Evolutionary conservation across 1,140 invertebrate genomes (phyloP).

Genomic region (Ooceraea biroi): DNA sequence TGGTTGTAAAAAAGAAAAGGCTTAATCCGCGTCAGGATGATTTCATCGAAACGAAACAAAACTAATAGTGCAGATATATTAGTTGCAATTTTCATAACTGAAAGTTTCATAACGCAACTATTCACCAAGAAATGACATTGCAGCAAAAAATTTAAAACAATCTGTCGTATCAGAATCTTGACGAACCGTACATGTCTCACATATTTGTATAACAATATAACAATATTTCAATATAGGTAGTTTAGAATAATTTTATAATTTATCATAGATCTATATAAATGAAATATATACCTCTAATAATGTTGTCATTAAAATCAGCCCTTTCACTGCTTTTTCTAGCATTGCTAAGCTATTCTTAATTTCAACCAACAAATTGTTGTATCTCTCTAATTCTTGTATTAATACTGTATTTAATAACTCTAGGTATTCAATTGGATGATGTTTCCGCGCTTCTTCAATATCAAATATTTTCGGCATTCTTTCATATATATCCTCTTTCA

Average conservation of each 20-base stretch:
- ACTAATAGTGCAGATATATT: no score
- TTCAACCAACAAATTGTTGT: slow-evolving; percentile 91
- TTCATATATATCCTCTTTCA: slow-evolving; percentile 91
- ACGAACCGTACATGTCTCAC: no score
- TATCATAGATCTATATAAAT: not conserved
- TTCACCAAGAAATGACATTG: no score
- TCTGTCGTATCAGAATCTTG: no score
- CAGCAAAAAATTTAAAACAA: no score
- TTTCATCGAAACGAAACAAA: no score
- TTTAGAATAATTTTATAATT: not conserved
- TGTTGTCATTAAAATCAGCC: slow-evolving; percentile 94
- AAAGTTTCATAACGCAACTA: no score
- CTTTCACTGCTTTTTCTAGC: slow-evolving; percentile 94
- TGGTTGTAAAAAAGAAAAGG: no score
- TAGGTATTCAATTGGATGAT: slow-evolving; percentile 93
- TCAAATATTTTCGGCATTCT: slow-evolving; percentile 92
- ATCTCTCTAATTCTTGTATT: slow-evolving; percentile 96
- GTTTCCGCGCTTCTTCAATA: slow-evolving; percentile 89
- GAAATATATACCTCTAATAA: slow-evolving; percentile 89
- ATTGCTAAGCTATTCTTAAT: slow-evolving; percentile 89
- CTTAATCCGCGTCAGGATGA: no score
- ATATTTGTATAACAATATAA: not conserved
- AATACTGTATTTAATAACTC: slow-evolving; percentile 98
- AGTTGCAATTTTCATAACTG: no score
- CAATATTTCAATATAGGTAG: not conserved